Percentiles rank a stretch among this genome's conserved stretches.
Evolutionary conservation across 1,140 invertebrate genomes (phyloP).

Genomic region (Streblospio benedicti): DNA sequence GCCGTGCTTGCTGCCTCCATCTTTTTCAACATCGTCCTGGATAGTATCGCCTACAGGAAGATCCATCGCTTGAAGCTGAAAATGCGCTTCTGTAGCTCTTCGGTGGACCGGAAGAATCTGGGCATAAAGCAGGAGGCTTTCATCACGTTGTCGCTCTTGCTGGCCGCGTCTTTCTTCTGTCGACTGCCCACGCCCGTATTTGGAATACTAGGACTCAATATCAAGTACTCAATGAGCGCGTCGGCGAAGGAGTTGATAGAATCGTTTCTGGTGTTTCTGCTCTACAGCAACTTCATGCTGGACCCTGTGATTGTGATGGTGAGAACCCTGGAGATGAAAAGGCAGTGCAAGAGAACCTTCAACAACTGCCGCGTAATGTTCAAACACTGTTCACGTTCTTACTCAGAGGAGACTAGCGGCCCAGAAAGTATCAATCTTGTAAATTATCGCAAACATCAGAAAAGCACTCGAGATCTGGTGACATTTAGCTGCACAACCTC

Average conservation of each 20-base stretch:
- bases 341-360: no score
- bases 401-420: no score
- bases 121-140: conserved; percentile 11
- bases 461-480: no score
- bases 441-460: no score
- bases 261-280: neutral
- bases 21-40: conserved; percentile 2
- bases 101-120: neutral
- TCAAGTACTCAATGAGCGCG: neutral
- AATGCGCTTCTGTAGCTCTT: neutral
- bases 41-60: conserved; percentile 2
- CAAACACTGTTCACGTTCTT: no score
- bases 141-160: conserved; percentile 1
- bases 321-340: no score
- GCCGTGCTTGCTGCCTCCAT: conserved; percentile 1
- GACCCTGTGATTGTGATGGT: conserved; percentile 10
- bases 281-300: conserved; percentile 10
- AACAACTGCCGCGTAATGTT: no score
- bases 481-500: no score
- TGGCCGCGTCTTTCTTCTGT: conserved; percentile 2
- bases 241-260: neutral
- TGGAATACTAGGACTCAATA: neutral
- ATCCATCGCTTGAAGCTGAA: neutral
- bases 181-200: conserved; percentile 1
- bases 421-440: no score